These are phyloP conservation scores for Gymnopithys bicolor DNA, from an alignment of 2,797 vertebrate species.

Conservation along the genomic window DNA sequence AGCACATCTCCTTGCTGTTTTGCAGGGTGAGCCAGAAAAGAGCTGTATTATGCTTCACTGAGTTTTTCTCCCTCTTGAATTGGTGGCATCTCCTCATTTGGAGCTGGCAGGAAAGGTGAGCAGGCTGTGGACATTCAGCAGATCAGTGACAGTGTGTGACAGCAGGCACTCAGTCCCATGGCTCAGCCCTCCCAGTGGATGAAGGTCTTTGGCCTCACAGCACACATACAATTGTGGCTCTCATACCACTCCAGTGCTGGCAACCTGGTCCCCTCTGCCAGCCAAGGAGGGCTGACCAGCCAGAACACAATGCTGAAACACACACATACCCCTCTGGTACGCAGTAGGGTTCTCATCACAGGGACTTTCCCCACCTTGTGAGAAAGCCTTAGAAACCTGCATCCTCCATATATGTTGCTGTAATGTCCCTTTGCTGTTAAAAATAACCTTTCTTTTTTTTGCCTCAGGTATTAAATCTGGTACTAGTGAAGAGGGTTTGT, in stretches of 20 bases:
- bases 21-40: neutral
- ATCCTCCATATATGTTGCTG: neutral
- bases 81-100: neutral
- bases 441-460: neutral
- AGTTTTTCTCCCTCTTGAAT: neutral
- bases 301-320: neutral
- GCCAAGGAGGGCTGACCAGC: neutral
- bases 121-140: neutral
- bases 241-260: neutral
- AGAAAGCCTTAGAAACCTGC: neutral
- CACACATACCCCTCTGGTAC: accelerated
- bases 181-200: neutral
- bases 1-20: neutral
- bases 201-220: neutral
- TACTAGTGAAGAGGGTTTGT: neutral
- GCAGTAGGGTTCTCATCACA: neutral
- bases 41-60: neutral
- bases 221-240: neutral
- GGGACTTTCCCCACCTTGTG: neutral
- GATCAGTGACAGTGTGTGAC: neutral
- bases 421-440: neutral
- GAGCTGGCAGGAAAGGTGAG: neutral
- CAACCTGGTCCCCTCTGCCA: neutral
- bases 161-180: accelerated
- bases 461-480: neutral